Evolutionary conservation across 2,888 invertebrate species (phyloP), one percentile per base, ranked within the genome.

Genomic region (Chaitophorus viminalis): DNA sequence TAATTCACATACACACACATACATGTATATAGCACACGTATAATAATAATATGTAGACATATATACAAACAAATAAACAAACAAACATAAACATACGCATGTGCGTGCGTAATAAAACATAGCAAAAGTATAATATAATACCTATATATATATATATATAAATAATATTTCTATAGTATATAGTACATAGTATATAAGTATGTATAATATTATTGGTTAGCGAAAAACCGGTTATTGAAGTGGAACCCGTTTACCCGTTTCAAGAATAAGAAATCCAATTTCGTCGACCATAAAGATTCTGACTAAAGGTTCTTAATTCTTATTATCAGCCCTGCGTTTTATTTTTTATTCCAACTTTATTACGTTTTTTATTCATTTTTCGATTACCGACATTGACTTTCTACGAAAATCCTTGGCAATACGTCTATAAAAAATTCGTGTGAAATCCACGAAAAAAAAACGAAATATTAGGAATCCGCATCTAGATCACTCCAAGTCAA

Each of bases 211-310:
- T 54, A 70, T 86, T 18, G 72, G 85, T 70, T 70, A n/a, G 85
- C 85, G 36, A 81, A 87, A 83, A 87, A 87, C 87, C 87, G 87
- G 87, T 87, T 86, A 72, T 86, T n/a, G n/a, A n/a, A n/a, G n/a
- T n/a, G n/a, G n/a, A n/a, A n/a, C 54, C 36, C n/a, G 21, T 21
- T 29, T 65, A 87, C 87, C 60, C 21, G 87, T 87, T 87, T 65
- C 60, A 33, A 72, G n/a, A n/a, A n/a, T n/a, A n/a, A n/a, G n/a
- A n/a, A 79, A 87, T 68, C 33, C 83, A 65, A 75, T n/a, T 85
- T 31, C 68, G 31, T 52, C 68, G 70, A 17, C 82, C 46, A 33
- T 70, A 21, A 72, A 31, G 18, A n/a, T 52, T 54, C n/a, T 70
- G 70, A 70, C 70, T 70, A 46, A 46, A 70, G 8, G 31, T 70